Evolutionary conservation across 2,797 vertebrate species (phyloP).

Genomic region (Phrynocephalus forsythii): DNA sequence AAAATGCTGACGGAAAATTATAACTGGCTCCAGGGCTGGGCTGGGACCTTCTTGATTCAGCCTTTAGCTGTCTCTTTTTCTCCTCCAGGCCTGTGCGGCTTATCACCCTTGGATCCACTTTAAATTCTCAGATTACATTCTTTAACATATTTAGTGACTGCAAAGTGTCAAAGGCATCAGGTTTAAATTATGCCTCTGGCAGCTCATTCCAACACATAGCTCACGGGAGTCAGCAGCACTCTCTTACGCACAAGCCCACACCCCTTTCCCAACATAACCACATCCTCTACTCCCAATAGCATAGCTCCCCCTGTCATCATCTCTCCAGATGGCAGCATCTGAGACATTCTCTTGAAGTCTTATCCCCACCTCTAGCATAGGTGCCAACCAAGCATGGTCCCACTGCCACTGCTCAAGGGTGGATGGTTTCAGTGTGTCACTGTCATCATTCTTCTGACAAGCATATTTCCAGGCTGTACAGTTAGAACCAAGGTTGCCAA

Average conservation of each 20-base stretch:
- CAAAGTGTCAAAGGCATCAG: neutral
- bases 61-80: neutral
- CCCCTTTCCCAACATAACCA: neutral
- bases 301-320: slow-evolving; percentile 3
- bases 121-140: slow-evolving; percentile 9
- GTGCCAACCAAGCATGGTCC: too few species aligned
- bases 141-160: slow-evolving; percentile 16
- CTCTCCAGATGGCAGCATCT: neutral
- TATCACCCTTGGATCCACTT: neutral
- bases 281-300: neutral
- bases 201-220: neutral
- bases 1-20: neutral
- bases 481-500: neutral
- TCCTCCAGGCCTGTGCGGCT: neutral
- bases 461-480: neutral
- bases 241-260: neutral
- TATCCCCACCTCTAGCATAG: neutral
- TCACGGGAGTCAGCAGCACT: neutral
- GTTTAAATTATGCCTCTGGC: neutral
- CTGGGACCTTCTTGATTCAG: neutral
- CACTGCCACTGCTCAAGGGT: too few species aligned
- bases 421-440: too few species aligned
- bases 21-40: neutral
- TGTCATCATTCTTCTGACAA: too few species aligned
- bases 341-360: neutral